Conservation (phyloP, 37 sponge, comb jelly and placozoan species). For the Halichondria panicea region DNA sequence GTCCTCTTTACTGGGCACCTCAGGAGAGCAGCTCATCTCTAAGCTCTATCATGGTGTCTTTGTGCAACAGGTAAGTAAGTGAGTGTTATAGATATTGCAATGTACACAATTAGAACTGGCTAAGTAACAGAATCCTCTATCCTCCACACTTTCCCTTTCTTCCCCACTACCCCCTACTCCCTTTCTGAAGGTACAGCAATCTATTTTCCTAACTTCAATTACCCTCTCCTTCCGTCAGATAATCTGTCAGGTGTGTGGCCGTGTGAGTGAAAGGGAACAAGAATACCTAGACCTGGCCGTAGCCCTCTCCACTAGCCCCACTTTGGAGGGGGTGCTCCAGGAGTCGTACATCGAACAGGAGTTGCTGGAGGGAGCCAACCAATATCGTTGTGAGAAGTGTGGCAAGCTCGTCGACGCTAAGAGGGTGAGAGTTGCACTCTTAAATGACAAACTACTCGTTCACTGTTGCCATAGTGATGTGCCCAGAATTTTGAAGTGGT, state of each 20-base stretch:
- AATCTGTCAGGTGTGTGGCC: slow-evolving; percentile 69
- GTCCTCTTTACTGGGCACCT: slow-evolving; percentile 80
- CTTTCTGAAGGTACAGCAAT: no score
- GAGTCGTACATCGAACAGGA: slow-evolving; percentile 62
- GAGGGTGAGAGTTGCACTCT: slow-evolving; percentile 57
- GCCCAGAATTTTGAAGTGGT: no score
- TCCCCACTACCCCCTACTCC: no score
- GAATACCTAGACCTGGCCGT: slow-evolving; percentile 81
- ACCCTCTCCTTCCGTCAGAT: slow-evolving; percentile 48
- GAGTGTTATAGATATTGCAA: no score
- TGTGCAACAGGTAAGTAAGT: slow-evolving; percentile 86
- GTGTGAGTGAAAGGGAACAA: slow-evolving; percentile 77
- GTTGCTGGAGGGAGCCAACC: slow-evolving; percentile 77
- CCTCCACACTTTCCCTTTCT: no score
- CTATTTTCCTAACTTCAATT: no score
- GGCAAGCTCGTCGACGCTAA: slow-evolving; percentile 76
- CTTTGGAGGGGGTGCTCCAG: slow-evolving; percentile 57
- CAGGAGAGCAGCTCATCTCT: slow-evolving; percentile 73
- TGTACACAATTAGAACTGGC: no score
- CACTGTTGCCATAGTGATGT: no score
- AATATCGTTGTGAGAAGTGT: slow-evolving; percentile 83
- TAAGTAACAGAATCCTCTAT: no score
- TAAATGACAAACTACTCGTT: no score
- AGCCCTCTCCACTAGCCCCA: slow-evolving; percentile 46
- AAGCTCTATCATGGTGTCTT: slow-evolving; percentile 79